Conservation (phyloP, 2,797 vertebrate genomes). For the Chrysocyon brachyurus region DNA sequence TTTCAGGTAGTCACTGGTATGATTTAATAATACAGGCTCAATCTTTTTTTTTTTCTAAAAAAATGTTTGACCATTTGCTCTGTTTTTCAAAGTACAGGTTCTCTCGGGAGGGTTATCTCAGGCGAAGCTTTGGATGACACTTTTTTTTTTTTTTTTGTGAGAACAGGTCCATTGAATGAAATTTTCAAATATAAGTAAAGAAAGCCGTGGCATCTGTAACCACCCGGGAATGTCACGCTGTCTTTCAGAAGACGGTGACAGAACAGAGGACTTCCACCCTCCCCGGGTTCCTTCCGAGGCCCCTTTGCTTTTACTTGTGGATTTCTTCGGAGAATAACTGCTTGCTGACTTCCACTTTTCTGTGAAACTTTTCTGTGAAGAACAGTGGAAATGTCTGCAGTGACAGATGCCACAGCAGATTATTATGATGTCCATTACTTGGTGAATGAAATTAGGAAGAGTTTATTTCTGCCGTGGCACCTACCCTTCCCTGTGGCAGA, state of each 20-base stretch:
- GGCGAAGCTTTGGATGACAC: not conserved
- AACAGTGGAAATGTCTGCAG: conserved; percentile 61
- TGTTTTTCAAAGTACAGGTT: conserved; percentile 12
- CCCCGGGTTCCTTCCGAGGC: conserved; percentile 75
- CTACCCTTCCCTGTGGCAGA: not conserved
- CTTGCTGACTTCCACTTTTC: conserved; percentile 58
- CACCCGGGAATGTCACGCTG: conserved; percentile 27
- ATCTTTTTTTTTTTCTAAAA: not conserved
- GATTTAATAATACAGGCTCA: not conserved
- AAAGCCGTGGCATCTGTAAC: not conserved
- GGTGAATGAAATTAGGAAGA: conserved; percentile 64
- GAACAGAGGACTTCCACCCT: conserved; percentile 16
- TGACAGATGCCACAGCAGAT: conserved; percentile 62
- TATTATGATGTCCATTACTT: conserved; percentile 60
- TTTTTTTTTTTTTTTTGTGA: not conserved
- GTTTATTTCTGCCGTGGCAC: conserved; percentile 57
- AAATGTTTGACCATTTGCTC: conserved; percentile 19
- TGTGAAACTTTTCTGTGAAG: conserved; percentile 37
- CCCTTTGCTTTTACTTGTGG: not conserved
- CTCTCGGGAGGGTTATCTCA: not conserved
- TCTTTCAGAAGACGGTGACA: not conserved
- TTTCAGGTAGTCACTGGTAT: not conserved
- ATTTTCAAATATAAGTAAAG: conserved; percentile 32
- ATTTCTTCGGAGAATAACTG: conserved; percentile 54
- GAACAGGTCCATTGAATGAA: conserved; percentile 35